Base-by-base conservation (phyloP, 37 sponge, comb jelly and placozoan genomes). In the Theonella swinhoei region DNA sequence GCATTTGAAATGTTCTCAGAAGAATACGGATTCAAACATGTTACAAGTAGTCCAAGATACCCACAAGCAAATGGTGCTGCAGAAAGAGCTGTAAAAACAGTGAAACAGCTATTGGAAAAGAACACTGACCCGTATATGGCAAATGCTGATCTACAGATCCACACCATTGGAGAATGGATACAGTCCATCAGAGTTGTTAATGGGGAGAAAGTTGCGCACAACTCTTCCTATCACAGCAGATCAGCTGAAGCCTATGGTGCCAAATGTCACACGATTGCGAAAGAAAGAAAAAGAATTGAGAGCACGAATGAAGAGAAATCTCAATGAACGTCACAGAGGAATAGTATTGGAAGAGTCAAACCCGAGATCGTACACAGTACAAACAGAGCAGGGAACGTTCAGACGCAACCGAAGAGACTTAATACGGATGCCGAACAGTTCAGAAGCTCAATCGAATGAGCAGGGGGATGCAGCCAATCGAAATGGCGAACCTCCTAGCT, bases 31-130 rank as follows among this genome's bases (percentile, higher is more conserved):
- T 87, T 91, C 39, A 32, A 33, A 3, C 91, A 87, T 23, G 65
- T 75, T 28, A 85, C 91, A 41, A 68, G 70, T 19, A 85, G 86
- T 58, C 91, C 91, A 71, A 47, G 40, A 22, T 75, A 69, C 36
- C 68, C 91, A 29, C 91, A 89, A 63, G 24, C 69, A 39, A 89
- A 89, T 38, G 90, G 90, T 11, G 75, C 60, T 23, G 90, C 85
- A 1, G 85, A 89, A 58, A 35, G 87, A 61, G 76, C 81, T 23
- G 84, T 89, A 0, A 42, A 42, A 70, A 73, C 90, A 23, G 75
- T 86, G 59, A 90, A n/a, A n/a, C n/a, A n/a, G n/a, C n/a, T n/a
- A n/a, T n/a, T n/a, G n/a, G n/a, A n/a, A n/a, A n/a, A n/a, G n/a
- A n/a, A n/a, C n/a, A n/a, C n/a, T n/a, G n/a, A n/a, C n/a, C n/a